Percentiles rank a stretch among this genome's conserved stretches.
These are phyloP conservation scores for Xanthostigma xanthostigma DNA, from an alignment of 2,888 invertebrate genomes.

Conservation along the genomic window DNA sequence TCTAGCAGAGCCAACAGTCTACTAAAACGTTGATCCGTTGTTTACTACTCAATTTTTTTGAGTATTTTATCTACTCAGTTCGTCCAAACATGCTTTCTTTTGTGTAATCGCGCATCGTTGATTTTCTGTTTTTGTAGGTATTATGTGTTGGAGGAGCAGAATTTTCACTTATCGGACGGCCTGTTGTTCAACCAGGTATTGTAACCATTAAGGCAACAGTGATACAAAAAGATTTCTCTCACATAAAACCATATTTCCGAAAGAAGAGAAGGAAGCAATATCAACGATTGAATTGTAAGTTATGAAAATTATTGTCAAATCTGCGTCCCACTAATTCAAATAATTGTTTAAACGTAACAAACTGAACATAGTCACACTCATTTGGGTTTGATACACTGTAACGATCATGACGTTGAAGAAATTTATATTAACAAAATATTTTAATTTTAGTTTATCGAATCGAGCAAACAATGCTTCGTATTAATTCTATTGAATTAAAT, in stretches of 20 bases:
- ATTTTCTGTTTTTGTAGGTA: conserved; percentile 28
- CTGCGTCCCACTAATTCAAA: not conserved
- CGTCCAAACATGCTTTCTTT: too few relatives aligned
- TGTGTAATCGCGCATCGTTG: too few relatives aligned
- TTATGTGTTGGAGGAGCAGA: conserved; percentile 62
- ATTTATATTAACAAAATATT: conserved; percentile 15
- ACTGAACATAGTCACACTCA: too few relatives aligned
- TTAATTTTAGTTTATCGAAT: conserved; percentile 38
- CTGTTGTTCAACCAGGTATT: conserved; percentile 56
- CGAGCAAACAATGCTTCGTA: conserved; percentile 59
- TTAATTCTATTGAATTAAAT: conserved; percentile 52
- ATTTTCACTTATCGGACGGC: conserved; percentile 69
- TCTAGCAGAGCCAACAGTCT: too few relatives aligned
- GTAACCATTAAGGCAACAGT: conserved; percentile 67
- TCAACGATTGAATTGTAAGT: conserved; percentile 55
- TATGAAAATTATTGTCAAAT: conserved; percentile 3
- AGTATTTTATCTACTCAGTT: too few relatives aligned
- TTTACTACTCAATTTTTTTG: not conserved
- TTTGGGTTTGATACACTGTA: too few relatives aligned
- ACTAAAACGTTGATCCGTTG: too few relatives aligned
- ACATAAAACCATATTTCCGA: conserved; percentile 62
- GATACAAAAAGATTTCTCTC: conserved; percentile 68
- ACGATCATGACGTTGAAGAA: too few relatives aligned
- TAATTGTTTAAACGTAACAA: too few relatives aligned
- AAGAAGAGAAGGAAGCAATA: conserved; percentile 66